These are phyloP conservation scores for Melipona beecheii DNA, from an alignment of 2,888 invertebrate species.

Conservation along the genomic window DNA sequence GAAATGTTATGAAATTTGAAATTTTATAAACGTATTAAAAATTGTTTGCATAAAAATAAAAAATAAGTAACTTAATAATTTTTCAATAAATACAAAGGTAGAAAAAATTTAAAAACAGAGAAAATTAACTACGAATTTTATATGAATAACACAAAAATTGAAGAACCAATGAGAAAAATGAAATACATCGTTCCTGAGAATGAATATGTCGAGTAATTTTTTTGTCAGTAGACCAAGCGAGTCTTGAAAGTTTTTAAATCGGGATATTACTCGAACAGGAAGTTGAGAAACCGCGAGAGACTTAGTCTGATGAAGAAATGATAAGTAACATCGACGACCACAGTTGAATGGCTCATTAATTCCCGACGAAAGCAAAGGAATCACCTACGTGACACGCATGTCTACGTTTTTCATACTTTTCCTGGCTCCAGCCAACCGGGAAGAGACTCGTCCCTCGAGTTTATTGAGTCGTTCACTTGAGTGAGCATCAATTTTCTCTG, in stretches of 20 bases:
- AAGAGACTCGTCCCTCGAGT: neutral
- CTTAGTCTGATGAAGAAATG: neutral
- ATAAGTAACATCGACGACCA: neutral
- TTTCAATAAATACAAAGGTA: too few species aligned
- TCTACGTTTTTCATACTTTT: constrained; percentile 5
- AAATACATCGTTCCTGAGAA: too few species aligned
- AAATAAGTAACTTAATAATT: too few species aligned
- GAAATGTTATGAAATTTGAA: too few species aligned
- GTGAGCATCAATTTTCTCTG: neutral
- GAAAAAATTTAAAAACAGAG: too few species aligned
- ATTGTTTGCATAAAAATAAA: too few species aligned
- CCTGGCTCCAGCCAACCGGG: neutral
- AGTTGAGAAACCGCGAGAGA: neutral
- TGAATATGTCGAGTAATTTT: too few species aligned
- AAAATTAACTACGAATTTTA: too few species aligned
- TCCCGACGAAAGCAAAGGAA: neutral
- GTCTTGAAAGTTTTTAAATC: neutral
- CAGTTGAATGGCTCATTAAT: neutral
- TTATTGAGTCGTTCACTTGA: neutral
- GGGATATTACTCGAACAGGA: neutral
- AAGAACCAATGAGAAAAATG: too few species aligned
- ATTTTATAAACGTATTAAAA: too few species aligned
- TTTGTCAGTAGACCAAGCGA: neutral
- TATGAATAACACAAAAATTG: too few species aligned
- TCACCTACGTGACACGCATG: constrained; percentile 22